Conservation (phyloP, 2,888 invertebrate genomes). For the Harmothoe impar region DNA sequence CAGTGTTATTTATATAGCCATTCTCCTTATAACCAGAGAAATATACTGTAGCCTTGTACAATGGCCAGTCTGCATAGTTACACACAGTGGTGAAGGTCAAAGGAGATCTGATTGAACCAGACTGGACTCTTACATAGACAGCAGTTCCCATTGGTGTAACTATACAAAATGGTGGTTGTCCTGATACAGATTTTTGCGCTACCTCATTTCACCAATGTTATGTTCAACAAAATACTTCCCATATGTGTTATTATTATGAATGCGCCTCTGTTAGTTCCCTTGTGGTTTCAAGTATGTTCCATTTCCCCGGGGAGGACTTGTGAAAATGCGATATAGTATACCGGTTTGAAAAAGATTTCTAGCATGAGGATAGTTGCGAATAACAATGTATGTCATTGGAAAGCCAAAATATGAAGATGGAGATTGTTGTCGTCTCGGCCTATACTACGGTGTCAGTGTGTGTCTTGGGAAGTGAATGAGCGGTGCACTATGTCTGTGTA, state of each 20-base stretch:
- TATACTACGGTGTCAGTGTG: slow-evolving; percentile 1
- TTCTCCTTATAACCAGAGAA: neutral
- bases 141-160: no score
- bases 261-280: neutral
- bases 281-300: slow-evolving; percentile 5
- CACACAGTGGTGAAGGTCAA: neutral
- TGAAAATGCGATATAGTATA: neutral
- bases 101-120: no score
- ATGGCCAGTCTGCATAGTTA: neutral
- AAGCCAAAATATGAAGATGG: slow-evolving; percentile 9
- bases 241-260: slow-evolving; percentile 30
- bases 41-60: neutral
- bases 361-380: slow-evolving; percentile 27
- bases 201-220: slow-evolving; percentile 51
- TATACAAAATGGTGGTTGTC: no score
- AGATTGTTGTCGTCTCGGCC: neutral
- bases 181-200: neutral
- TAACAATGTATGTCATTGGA: neutral
- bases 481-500: neutral
- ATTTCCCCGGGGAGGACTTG: neutral
- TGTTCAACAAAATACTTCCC: slow-evolving; percentile 42
- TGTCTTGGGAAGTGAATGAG: neutral
- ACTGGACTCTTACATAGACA: no score
- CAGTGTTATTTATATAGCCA: neutral
- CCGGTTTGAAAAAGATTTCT: slow-evolving; percentile 35